A percentile compares a stretch with the other conserved stretches of the same genome.
Evolutionary conservation across 2,888 invertebrate genomes (phyloP).

Genomic region (Ceraclea dissimilis): DNA sequence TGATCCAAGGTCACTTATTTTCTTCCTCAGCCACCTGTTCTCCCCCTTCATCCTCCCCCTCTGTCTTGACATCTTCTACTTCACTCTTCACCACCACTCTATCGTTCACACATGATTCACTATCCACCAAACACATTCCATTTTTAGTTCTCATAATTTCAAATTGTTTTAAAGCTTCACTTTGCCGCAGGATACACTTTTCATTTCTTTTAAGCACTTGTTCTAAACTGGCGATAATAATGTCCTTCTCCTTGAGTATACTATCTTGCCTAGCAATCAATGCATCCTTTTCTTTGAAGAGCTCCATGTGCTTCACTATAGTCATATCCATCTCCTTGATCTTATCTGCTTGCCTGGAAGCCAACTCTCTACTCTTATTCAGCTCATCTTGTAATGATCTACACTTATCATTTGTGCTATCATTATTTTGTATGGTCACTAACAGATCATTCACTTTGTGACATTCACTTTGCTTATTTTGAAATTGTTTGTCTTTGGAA

Average conservation of each 20-base stretch:
- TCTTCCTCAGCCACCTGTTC: background rate
- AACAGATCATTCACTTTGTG: conserved; percentile 15
- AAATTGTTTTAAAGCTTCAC: conserved; percentile 27
- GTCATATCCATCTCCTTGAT: conserved; percentile 17
- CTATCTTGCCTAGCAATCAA: conserved; percentile 20
- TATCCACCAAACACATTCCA: background rate
- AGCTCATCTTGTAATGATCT: conserved; percentile 9
- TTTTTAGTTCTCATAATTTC: conserved; percentile 28
- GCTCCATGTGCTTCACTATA: conserved; percentile 6
- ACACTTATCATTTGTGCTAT: background rate
- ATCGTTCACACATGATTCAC: conserved; percentile 9
- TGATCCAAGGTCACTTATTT: conserved; percentile 21
- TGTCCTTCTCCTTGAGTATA: conserved; percentile 16
- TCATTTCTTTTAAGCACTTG: conserved; percentile 29
- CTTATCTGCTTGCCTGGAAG: conserved; percentile 17
- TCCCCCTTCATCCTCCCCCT: conserved; percentile 3
- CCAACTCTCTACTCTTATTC: conserved; percentile 7
- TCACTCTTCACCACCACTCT: background rate
- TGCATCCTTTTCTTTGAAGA: conserved; percentile 18
- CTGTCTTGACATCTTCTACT: conserved; percentile 4
- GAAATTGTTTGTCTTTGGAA: conserved; percentile 15
- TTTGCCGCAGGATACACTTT: conserved; percentile 19
- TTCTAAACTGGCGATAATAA: conserved; percentile 31
- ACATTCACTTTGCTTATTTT: conserved; percentile 9
- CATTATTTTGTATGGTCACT: background rate